phyloP scores from a whole-genome alignment of 2,797 vertebrate genomes.

The Macroramphosus scolopax region DNA sequence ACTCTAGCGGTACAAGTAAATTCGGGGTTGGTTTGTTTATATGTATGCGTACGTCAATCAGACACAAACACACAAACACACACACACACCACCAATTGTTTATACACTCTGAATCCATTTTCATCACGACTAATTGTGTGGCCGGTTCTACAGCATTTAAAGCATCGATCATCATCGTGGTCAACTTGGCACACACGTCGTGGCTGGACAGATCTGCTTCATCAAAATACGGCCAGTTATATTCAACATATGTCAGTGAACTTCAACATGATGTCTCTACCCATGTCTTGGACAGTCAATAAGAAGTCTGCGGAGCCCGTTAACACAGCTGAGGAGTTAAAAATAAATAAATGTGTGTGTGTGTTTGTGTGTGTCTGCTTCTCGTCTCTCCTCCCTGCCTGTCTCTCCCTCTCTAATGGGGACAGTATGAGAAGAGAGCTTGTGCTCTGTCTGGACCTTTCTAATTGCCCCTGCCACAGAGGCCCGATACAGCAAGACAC shows the following conservation, averaged over 20 bases:
- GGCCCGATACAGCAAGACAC: conserved; percentile 78
- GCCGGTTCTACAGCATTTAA: conserved; percentile 28
- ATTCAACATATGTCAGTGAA: conserved; percentile 27
- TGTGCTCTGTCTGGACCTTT: conserved; percentile 79
- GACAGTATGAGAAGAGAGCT: conserved; percentile 79
- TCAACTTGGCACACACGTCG: conserved; percentile 38
- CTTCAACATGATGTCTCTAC: conserved; percentile 6
- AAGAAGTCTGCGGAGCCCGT: conserved; percentile 13
- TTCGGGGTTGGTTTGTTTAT: conserved; percentile 15
- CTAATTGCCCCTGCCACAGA: conserved; percentile 80
- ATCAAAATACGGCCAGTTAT: conserved; percentile 31
- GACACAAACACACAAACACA: conserved; percentile 23
- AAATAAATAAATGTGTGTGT: conserved; percentile 9
- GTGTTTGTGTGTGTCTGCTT: conserved; percentile 42
- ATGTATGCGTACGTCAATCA: conserved; percentile 7
- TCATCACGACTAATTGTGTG: conserved; percentile 48
- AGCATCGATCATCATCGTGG: conserved; percentile 41
- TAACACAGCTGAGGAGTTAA: conserved; percentile 2
- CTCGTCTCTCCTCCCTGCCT: conserved; percentile 56
- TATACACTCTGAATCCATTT: conserved; percentile 39
- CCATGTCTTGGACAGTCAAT: conserved; percentile 3
- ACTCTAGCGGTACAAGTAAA: conserved; percentile 29
- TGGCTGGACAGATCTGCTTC: conserved; percentile 11
- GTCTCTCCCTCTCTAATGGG: conserved; percentile 71
- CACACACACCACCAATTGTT: too few relatives aligned